These are phyloP conservation scores for Ictalurus punctatus DNA, from an alignment of 2,113 vertebrate species.

Conservation along the genomic window DNA sequence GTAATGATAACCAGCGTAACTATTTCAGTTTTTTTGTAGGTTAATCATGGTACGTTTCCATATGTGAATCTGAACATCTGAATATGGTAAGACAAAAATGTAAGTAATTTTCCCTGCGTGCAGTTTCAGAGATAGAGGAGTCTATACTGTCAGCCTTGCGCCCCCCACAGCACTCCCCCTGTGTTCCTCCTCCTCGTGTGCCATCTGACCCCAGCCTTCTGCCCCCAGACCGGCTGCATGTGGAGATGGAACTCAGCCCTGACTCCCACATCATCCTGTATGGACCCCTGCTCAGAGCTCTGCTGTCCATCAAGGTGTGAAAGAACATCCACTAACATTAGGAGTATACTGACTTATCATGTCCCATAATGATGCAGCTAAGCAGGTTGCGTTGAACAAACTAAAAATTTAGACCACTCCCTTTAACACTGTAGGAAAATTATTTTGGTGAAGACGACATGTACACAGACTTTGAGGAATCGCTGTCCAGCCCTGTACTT, in stretches of 20 bases:
- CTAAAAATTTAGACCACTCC: too few relatives aligned
- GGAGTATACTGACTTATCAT: neutral
- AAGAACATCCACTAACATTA: neutral
- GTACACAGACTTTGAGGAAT: slow-evolving; percentile 97
- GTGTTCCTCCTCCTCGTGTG: slow-evolving; percentile 63
- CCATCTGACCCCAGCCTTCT: slow-evolving; percentile 88
- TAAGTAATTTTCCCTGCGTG: slow-evolving; percentile 17
- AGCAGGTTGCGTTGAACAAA: neutral
- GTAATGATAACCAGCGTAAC: neutral
- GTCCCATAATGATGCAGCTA: neutral
- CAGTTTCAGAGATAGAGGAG: slow-evolving; percentile 96
- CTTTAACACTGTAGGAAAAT: slow-evolving; percentile 81
- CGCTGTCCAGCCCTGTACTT: slow-evolving; percentile 85
- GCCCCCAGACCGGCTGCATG: slow-evolving; percentile 88
- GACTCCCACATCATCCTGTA: slow-evolving; percentile 94
- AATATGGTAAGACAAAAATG: neutral
- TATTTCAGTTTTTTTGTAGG: neutral
- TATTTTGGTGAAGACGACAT: slow-evolving; percentile 98
- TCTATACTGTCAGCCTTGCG: slow-evolving; percentile 89
- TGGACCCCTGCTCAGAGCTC: slow-evolving; percentile 87
- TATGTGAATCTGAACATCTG: neutral
- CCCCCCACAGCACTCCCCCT: slow-evolving; percentile 73
- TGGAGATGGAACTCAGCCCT: slow-evolving; percentile 93
- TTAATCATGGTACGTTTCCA: neutral
- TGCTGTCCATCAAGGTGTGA: slow-evolving; percentile 89